Evolutionary conservation across 1,140 invertebrate genomes (phyloP).

Genomic region (Ceratina australensis): DNA sequence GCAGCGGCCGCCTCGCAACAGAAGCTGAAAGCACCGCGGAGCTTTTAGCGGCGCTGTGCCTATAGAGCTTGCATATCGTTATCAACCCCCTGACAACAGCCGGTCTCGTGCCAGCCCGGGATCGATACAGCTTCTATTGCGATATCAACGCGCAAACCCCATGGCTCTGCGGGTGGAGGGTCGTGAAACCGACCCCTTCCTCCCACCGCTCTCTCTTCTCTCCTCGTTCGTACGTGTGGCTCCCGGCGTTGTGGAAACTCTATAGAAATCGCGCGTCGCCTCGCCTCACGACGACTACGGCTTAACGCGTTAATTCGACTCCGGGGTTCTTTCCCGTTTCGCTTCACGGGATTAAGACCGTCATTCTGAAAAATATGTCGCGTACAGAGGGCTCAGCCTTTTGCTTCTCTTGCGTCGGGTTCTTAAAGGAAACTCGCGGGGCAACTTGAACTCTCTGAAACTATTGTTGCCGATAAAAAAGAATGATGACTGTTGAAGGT

Average conservation of each 20-base stretch:
- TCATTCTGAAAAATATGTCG: constrained; percentile 12
- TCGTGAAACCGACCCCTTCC: constrained; percentile 18
- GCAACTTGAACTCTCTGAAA: too few species aligned
- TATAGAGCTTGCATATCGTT: constrained; percentile 71
- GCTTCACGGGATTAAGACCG: constrained; percentile 4
- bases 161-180: constrained; percentile 61
- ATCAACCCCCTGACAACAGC: constrained; percentile 76
- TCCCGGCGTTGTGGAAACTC: constrained; percentile 64
- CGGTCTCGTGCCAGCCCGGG: constrained; percentile 66
- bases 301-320: constrained; percentile 39
- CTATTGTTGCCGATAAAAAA: too few species aligned
- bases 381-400: too few species aligned
- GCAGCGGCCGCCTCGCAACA: neutral
- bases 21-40: constrained; percentile 37
- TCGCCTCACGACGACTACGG: constrained; percentile 6
- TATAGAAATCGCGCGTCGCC: constrained; percentile 50
- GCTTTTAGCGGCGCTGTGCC: constrained; percentile 43
- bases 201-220: neutral
- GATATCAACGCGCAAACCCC: constrained; percentile 74
- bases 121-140: constrained; percentile 78
- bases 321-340: neutral
- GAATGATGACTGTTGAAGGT: too few species aligned
- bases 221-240: neutral
- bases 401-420: too few species aligned
- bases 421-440: too few species aligned